phyloP scores from a whole-genome alignment of 2,113 vertebrate genomes.

The Prolemur simus region DNA sequence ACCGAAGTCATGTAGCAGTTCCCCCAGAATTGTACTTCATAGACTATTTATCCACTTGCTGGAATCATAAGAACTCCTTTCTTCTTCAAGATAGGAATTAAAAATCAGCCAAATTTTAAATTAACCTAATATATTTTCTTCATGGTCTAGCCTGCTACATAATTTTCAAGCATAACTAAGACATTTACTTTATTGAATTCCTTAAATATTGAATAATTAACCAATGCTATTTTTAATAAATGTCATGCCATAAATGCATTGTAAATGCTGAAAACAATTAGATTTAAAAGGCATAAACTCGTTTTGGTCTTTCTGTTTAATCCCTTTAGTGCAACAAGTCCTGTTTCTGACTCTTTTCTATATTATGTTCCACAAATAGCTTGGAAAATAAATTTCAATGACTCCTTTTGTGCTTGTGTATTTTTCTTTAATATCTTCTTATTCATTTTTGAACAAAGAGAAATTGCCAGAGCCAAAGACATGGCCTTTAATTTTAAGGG shows the following conservation, averaged over 20 bases:
- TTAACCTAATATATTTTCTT: constrained; percentile 57
- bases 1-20: background rate
- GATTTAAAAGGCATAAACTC: background rate
- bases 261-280: constrained; percentile 49
- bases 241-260: constrained; percentile 10
- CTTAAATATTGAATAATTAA: constrained; percentile 53
- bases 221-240: constrained; percentile 55
- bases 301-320: background rate
- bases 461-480: constrained; percentile 28
- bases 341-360: background rate
- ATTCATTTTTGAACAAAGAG: constrained; percentile 41
- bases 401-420: constrained; percentile 15
- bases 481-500: constrained; percentile 56
- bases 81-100: constrained; percentile 51
- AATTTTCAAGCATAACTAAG: constrained; percentile 49
- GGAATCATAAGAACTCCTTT: background rate
- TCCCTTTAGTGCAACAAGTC: constrained; percentile 64
- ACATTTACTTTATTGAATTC: constrained; percentile 58
- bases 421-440: constrained; percentile 44
- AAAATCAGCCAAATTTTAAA: constrained; percentile 70
- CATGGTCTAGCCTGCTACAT: constrained; percentile 43
- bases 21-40: background rate
- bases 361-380: background rate
- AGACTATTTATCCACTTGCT: background rate
- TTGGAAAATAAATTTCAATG: background rate